Evolutionary conservation across 2,113 vertebrate genomes (phyloP), one percentile per base, ranked within the genome.

Genomic region (Melanerpes aurifrons): DNA sequence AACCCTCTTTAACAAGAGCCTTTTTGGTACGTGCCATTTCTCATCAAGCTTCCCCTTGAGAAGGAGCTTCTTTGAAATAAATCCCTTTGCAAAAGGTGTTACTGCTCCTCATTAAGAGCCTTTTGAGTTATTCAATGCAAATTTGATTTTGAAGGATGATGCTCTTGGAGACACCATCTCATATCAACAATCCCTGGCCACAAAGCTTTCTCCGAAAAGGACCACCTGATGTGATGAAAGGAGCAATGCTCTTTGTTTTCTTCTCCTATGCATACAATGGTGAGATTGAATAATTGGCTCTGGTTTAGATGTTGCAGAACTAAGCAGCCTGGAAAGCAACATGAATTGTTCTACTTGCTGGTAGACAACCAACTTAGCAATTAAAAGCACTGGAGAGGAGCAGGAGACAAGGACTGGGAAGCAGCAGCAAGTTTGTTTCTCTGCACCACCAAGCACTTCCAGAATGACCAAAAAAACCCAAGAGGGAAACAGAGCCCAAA

Each of bases 71-170:
- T 59, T 89, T 83, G 62, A 91, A 83, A 90, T 9, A 83, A 93
- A 94, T 84, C 1, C 43, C 72, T 86, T 75, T 81, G 73, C 67
- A 58, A 48, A 84, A 87, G 79, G 72, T 66, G 66, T 70, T 54
- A 83, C 8, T 86, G 47, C 66, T 92, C 54, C 54, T 86, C 66
- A 56, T 85, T 73, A 80, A 69, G 31, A 7, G 58, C 47, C 64
- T 66, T 77, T n/a, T 28, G 47, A 24, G 70, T 69, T 57, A 96
- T 96, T 96, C 92, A 95, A 95, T 96, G 93, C 29, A 95, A 94
- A 95, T 95, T 45, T 66, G 66, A 64, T 77, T 19, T 37, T 50
- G 76, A 83, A 75, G 77, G 54, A 83, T 35, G 58, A 75, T 17
- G 43, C 56, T 86, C 63, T 63, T 59, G 40, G 24, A 68, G 66